These are phyloP conservation scores for Oreocharis arfaki DNA, from an alignment of 2,113 vertebrate genomes.

Conservation along the genomic window DNA sequence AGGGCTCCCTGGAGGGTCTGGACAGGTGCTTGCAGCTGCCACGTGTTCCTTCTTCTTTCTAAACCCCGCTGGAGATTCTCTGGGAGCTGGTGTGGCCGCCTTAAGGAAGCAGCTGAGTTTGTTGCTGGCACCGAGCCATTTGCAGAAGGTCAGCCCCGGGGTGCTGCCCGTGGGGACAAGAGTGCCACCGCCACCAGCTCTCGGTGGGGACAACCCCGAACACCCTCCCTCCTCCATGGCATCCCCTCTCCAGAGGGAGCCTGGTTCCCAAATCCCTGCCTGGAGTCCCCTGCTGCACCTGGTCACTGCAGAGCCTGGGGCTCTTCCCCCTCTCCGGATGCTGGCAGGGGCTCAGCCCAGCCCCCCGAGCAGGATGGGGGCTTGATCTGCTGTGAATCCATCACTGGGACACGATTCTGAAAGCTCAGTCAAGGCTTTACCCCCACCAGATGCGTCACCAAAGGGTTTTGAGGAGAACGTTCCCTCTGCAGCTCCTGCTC, in stretches of 20 bases:
- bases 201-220: neutral
- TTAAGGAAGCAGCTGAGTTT: neutral
- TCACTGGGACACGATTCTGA: neutral
- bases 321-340: accelerated
- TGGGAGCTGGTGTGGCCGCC: accelerated
- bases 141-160: neutral
- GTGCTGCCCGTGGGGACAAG: neutral
- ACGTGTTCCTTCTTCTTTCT: accelerated
- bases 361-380: neutral
- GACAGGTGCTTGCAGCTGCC: neutral
- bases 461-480: neutral
- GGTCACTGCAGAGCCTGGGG: neutral
- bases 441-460: no score
- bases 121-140: accelerated
- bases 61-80: neutral
- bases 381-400: neutral
- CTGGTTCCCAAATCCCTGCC: neutral
- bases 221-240: neutral
- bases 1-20: neutral
- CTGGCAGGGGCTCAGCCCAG: neutral
- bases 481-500: neutral
- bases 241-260: neutral
- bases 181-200: neutral
- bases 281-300: neutral
- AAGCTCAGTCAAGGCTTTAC: neutral